These are phyloP conservation scores for Neotoxoptera formosana DNA, from an alignment of 1,140 invertebrate species.

Conservation along the genomic window DNA sequence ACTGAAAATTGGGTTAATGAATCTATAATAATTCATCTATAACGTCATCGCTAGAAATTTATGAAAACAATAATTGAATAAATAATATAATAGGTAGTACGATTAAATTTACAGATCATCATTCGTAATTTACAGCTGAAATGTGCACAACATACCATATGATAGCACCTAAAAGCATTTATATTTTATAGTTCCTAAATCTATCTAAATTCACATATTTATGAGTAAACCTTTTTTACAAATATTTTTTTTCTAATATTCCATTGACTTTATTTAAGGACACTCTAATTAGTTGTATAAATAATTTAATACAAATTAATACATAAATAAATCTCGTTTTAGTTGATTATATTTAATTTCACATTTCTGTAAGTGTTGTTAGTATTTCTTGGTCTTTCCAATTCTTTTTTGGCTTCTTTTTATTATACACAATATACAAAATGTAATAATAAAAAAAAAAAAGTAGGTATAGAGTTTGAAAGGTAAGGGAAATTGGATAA, in stretches of 20 bases:
- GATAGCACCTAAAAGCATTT: neutral
- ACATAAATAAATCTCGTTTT: neutral
- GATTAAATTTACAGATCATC: neutral
- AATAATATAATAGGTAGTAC: neutral
- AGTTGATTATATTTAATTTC: neutral
- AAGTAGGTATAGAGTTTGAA: neutral
- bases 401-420: neutral
- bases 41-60: neutral
- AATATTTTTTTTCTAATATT: neutral
- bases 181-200: neutral
- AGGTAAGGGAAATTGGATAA: neutral
- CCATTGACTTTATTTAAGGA: neutral
- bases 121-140: constrained; percentile 7
- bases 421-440: neutral
- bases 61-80: neutral
- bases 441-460: neutral
- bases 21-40: neutral
- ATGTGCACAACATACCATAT: neutral
- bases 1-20: too few species aligned
- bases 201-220: neutral
- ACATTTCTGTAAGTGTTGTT: neutral
- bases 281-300: neutral
- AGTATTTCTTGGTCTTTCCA: neutral
- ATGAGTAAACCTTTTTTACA: neutral
- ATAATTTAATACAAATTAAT: neutral